Base-by-base conservation (phyloP, 2,113 vertebrate species). In the Paedocypris sp. region DNA sequence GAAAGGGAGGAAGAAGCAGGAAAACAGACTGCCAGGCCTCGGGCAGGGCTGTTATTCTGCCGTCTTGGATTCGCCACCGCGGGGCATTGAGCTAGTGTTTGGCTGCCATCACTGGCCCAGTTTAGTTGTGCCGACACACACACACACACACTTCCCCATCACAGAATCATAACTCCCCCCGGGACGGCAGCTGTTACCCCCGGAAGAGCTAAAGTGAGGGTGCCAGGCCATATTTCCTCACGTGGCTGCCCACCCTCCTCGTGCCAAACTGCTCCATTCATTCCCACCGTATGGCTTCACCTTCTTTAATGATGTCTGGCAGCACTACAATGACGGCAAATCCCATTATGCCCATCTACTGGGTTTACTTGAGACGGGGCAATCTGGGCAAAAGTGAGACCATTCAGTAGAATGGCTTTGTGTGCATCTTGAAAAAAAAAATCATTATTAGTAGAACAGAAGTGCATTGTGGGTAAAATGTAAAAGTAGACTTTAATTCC, bases 301-400 rank as follows among this genome's bases (percentile, higher is more conserved):
- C 35, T 64, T 73, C 67, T 73, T 73, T 74, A 73, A 82, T 76
- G 19, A 22, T 16, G 11, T 52, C 52, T 57, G 61, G 64, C 64
- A 67, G 38, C 22, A 23, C 48, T 48, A 35, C 70, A 48, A 60
- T 58, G 59, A 42, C 8, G 36, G n/a, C 68, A 59, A 73, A 79
- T 81, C 77, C 73, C 63, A 79, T 81, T 81, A 77, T 62, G 59
- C 59, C 60, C 60, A 67, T 73, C 74, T n/a, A n/a, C 46, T 73
- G 68, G 74, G 59, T 69, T 68, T 72, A 26, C 62, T 28, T 38
- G 31, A 32, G 15, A 66, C 23, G 53, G n/a, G n/a, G n/a, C n/a
- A n/a, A n/a, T n/a, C n/a, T n/a, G n/a, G n/a, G n/a, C n/a, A n/a
- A n/a, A n/a, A n/a, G n/a, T n/a, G n/a, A n/a, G n/a, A n/a, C n/a